Percentiles rank a stretch among this genome's conserved stretches.
phyloP scores from a whole-genome alignment of 2,113 vertebrate genomes.

The Gorsachius goisagi region DNA sequence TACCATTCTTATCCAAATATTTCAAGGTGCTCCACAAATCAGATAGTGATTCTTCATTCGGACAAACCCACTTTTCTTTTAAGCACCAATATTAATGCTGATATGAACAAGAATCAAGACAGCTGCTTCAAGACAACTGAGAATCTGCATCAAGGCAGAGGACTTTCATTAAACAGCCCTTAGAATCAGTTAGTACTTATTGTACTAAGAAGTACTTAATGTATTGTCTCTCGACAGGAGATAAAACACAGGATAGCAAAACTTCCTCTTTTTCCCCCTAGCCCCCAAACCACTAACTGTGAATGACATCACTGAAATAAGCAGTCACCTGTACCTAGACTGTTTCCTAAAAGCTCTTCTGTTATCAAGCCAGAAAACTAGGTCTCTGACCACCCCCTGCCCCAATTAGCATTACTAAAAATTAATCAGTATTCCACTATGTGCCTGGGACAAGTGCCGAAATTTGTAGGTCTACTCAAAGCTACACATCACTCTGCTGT shows the following conservation, averaged over 20 bases:
- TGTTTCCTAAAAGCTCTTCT: background rate
- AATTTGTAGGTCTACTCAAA: background rate
- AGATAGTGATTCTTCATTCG: background rate
- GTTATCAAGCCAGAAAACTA: background rate
- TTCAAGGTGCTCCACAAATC: background rate
- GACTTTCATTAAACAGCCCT: background rate
- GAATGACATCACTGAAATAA: background rate
- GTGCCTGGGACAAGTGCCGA: background rate
- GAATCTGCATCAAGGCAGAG: background rate
- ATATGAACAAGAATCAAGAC: background rate
- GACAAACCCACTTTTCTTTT: background rate
- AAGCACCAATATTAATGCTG: background rate
- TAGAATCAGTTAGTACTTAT: background rate
- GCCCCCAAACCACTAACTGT: background rate
- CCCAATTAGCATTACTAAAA: background rate
- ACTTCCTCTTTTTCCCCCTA: background rate
- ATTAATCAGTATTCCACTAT: background rate
- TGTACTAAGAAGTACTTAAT: background rate
- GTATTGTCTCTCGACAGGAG: background rate
- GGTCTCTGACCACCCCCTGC: background rate
- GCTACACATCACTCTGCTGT: background rate
- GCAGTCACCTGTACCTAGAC: background rate
- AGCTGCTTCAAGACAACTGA: background rate
- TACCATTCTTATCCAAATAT: background rate
- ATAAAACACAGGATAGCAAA: background rate